Base-by-base conservation (phyloP, 2,888 invertebrate genomes). In the Cosmopolites sordidus region DNA sequence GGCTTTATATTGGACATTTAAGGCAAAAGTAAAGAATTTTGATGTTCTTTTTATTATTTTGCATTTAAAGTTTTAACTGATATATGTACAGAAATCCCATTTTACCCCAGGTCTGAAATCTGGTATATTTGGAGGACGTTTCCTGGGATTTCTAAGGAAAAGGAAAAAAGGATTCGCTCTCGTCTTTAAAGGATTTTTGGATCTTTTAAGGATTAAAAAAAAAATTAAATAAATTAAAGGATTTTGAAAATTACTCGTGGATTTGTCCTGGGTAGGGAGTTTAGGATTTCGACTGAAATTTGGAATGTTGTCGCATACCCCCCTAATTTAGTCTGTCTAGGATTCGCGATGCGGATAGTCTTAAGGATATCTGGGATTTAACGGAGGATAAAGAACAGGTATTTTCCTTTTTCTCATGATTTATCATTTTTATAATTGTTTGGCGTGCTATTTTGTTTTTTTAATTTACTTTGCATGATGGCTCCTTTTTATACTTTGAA, bases 121-220 rank as follows among this genome's bases (percentile, higher is more conserved):
- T 53, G 56, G 47, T 53, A 39, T 48, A 39, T 40, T 41, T 40
- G 47, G 47, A 48, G 47, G 47, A 47, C 18, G 33, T 56, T 58
- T 57, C 58, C 59, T 62, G 61, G 59, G 60, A 62, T 60, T 60
- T 60, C 58, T 53, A 44, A 43, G 45, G 22, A 49, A 44, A 29
- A 33, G 14, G n/a, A 22, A 18, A 33, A 29, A 33, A 40, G 40
- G 17, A 40, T 15, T 12, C 11, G n/a, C 12, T 9, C 33, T 12
- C 3, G 3, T 9, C 12, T 27, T 38, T 9, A 38, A 38, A 12
- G 49, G 43, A 43, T 49, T 49, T 43, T 30, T 33, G 44, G 39
- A 38, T 44, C 16, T 27, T 16, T 40, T 40, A 16, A 15, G 17
- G 15, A 40, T 16, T 22, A 5, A 22, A 22, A 22, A 22, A n/a